Evolutionary conservation across 2,797 vertebrate genomes (phyloP).

Genomic region (Lacerta agilis): DNA sequence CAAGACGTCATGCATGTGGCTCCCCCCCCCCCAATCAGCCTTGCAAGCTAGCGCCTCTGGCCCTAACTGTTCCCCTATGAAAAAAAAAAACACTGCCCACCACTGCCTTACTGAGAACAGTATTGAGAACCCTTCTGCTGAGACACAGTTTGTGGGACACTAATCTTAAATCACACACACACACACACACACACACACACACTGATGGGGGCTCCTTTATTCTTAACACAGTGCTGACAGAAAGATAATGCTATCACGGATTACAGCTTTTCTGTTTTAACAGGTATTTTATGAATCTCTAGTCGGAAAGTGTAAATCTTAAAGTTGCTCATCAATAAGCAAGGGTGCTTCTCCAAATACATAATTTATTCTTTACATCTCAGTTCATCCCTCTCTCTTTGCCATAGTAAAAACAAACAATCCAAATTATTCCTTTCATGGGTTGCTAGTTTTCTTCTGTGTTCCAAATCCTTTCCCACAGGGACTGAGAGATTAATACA

Average conservation of each 20-base stretch:
- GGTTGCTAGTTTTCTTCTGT: slow-evolving; percentile 50
- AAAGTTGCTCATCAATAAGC: neutral
- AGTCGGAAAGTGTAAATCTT: neutral
- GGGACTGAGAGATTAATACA: slow-evolving; percentile 41
- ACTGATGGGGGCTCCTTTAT: neutral
- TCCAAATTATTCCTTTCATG: slow-evolving; percentile 53
- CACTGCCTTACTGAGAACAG: no score
- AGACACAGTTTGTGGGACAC: no score
- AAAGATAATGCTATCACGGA: neutral
- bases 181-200: no score
- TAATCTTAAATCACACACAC: neutral
- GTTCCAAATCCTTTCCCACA: slow-evolving; percentile 51
- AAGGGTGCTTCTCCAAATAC: slow-evolving; percentile 33
- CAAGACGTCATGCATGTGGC: no score
- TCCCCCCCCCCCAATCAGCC: no score
- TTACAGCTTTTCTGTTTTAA: neutral
- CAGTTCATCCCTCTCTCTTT: neutral
- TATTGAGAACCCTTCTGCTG: neutral
- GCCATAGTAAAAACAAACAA: slow-evolving; percentile 36
- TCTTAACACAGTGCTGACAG: neutral
- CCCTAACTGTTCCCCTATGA: no score
- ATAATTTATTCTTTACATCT: slow-evolving; percentile 13
- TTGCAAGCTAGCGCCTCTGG: no score
- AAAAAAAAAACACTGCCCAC: no score
- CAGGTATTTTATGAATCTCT: neutral